A percentile compares a stretch with the other conserved stretches of the same genome.
Evolutionary conservation across 1,140 invertebrate species (phyloP).

Genomic region (Lepidostoma basale): DNA sequence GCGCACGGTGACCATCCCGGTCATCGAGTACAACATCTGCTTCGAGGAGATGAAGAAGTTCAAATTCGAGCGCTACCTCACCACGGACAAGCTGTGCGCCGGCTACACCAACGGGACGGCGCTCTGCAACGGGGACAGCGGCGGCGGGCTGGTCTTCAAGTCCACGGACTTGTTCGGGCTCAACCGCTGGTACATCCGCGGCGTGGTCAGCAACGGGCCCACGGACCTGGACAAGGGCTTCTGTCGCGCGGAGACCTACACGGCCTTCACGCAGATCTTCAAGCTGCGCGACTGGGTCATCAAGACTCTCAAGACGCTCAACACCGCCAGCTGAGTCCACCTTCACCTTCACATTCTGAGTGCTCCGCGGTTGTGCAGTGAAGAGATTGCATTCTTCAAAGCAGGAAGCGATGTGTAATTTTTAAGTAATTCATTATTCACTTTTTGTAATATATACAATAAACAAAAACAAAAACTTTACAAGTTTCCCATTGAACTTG

Average conservation of each 20-base stretch:
- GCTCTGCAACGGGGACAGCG: slow-evolving; percentile 32
- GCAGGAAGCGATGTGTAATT: too few relatives aligned
- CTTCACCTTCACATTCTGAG: too few relatives aligned
- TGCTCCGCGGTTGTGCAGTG: too few relatives aligned
- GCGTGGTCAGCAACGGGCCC: slow-evolving; percentile 21
- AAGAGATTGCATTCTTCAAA: too few relatives aligned
- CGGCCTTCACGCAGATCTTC: slow-evolving; percentile 23
- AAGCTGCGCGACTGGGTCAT: neutral
- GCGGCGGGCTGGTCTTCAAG: slow-evolving; percentile 26
- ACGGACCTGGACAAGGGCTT: neutral
- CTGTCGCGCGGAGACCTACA: slow-evolving; percentile 11
- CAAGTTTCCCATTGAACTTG: too few relatives aligned
- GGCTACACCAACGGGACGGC: slow-evolving; percentile 28
- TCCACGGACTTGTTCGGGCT: neutral
- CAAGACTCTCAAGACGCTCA: too few relatives aligned
- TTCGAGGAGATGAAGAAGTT: neutral
- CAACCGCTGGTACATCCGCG: slow-evolving; percentile 22
- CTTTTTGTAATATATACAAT: too few relatives aligned
- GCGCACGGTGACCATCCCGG: neutral
- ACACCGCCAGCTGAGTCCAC: too few relatives aligned
- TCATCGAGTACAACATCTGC: neutral
- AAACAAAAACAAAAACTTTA: too few relatives aligned
- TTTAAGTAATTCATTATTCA: too few relatives aligned
- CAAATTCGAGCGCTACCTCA: neutral
- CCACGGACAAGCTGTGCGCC: slow-evolving; percentile 23